phyloP scores from a whole-genome alignment of 1,140 invertebrate genomes.

The Bombus confusus region DNA sequence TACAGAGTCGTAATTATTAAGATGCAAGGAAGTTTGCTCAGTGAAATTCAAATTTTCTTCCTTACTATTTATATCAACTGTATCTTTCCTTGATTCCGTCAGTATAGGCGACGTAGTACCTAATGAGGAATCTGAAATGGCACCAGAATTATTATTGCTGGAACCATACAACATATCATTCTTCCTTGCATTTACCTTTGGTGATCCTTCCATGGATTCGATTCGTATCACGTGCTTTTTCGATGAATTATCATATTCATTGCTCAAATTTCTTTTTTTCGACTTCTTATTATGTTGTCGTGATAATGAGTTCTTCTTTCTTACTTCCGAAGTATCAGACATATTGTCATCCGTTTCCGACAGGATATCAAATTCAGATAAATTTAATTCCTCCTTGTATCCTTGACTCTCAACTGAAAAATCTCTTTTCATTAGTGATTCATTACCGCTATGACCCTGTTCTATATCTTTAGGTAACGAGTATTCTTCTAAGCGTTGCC shows the following conservation, averaged over 20 bases:
- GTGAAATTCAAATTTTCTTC: slow-evolving; percentile 3
- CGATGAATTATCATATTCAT: slow-evolving; percentile 46
- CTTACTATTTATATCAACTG: slow-evolving; percentile 17
- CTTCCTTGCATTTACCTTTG: slow-evolving; percentile 70
- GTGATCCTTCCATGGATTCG: slow-evolving; percentile 50
- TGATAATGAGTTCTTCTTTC: slow-evolving; percentile 7
- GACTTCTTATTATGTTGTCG: slow-evolving; percentile 31
- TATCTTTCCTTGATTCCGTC: slow-evolving; percentile 26
- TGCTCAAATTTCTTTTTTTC: slow-evolving; percentile 52
- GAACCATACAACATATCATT: slow-evolving; percentile 54
- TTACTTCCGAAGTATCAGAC: slow-evolving; percentile 50
- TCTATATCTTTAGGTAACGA: slow-evolving; percentile 32
- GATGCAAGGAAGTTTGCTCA: slow-evolving; percentile 29
- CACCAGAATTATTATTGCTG: slow-evolving; percentile 71
- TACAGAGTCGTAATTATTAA: slow-evolving; percentile 5
- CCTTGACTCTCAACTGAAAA: slow-evolving; percentile 52
- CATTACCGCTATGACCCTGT: slow-evolving; percentile 37
- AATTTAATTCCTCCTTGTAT: slow-evolving; percentile 71
- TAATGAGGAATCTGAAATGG: slow-evolving; percentile 72
- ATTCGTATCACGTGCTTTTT: slow-evolving; percentile 55
- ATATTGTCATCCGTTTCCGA: slow-evolving; percentile 71
- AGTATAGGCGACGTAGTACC: slow-evolving; percentile 40
- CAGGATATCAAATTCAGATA: slow-evolving; percentile 73
- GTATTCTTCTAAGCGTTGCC: slow-evolving; percentile 33
- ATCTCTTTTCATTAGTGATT: slow-evolving; percentile 25